A percentile compares a stretch with the other conserved stretches of the same genome.
Evolutionary conservation across 64 coral and sea anemone species (phyloP).

Genomic region (Montipora sp.): DNA sequence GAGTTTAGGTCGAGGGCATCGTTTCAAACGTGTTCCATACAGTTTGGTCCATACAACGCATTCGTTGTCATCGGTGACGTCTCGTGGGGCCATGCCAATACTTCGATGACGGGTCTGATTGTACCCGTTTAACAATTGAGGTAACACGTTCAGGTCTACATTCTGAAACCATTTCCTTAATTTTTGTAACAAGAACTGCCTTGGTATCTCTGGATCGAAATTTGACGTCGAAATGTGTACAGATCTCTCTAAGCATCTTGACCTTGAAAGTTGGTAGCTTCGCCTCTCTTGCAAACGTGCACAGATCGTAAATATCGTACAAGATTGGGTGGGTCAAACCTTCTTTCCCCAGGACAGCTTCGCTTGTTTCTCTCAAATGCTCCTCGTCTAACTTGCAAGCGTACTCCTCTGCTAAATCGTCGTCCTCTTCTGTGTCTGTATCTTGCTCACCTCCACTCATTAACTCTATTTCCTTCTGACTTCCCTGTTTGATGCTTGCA

Average conservation of each 20-base stretch:
- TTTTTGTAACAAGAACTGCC: constrained; percentile 22
- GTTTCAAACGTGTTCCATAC: no score
- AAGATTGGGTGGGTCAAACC: constrained; percentile 25
- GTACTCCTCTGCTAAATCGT: constrained; percentile 13
- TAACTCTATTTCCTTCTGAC: background rate
- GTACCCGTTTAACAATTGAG: no score
- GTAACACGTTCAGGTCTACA: no score
- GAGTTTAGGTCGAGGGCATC: no score
- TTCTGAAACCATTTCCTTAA: constrained; percentile 19
- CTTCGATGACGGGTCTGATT: no score
- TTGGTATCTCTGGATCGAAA: constrained; percentile 11
- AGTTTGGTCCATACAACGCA: no score
- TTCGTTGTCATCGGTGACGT: no score
- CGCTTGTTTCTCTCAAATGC: background rate
- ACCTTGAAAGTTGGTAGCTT: constrained; percentile 47
- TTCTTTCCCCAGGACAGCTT: constrained; percentile 3
- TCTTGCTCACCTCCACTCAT: background rate
- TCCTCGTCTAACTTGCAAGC: constrained; percentile 5
- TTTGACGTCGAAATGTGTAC: constrained; percentile 10
- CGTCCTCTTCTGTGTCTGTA: constrained; percentile 22
- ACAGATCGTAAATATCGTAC: constrained; percentile 45
- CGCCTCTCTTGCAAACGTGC: constrained; percentile 13
- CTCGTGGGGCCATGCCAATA: no score
- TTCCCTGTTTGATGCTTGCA: background rate
- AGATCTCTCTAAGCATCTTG: constrained; percentile 38